Conservation (phyloP, 2,113 vertebrate species). For the Bettongia penicillata region DNA sequence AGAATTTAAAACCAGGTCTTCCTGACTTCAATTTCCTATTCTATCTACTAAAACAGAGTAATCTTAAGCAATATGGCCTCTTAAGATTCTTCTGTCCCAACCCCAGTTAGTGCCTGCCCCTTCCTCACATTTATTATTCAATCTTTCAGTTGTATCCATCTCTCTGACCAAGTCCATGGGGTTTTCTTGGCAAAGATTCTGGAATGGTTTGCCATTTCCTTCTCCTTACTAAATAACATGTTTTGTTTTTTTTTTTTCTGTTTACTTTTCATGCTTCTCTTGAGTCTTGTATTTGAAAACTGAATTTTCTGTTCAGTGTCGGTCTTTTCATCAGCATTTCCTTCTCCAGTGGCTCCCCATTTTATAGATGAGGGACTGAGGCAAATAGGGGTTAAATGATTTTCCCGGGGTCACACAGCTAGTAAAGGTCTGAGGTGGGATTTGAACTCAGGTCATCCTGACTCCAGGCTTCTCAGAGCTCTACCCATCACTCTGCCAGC, state of each 20-base stretch:
- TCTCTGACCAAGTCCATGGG: no score
- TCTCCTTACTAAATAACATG: neutral
- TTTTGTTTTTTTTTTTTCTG: neutral
- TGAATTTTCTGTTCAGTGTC: neutral
- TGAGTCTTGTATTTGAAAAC: neutral
- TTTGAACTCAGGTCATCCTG: neutral
- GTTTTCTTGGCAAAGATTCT: no score
- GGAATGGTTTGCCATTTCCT: no score
- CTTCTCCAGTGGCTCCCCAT: neutral
- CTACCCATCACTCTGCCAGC: neutral
- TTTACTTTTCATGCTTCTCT: neutral
- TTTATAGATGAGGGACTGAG: neutral
- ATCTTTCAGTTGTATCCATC: neutral
- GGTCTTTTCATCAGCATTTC: neutral
- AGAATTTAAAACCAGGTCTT: neutral
- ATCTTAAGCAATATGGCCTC: no score
- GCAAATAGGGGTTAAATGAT: neutral
- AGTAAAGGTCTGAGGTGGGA: neutral
- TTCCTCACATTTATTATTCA: neutral
- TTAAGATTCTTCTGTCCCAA: neutral
- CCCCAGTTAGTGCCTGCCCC: neutral
- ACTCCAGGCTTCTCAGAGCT: neutral
- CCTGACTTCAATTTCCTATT: neutral
- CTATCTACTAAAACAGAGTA: neutral
- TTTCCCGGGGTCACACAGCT: neutral